These are phyloP conservation scores for Streblospio benedicti DNA, from an alignment of 1,140 invertebrate genomes.

Conservation along the genomic window DNA sequence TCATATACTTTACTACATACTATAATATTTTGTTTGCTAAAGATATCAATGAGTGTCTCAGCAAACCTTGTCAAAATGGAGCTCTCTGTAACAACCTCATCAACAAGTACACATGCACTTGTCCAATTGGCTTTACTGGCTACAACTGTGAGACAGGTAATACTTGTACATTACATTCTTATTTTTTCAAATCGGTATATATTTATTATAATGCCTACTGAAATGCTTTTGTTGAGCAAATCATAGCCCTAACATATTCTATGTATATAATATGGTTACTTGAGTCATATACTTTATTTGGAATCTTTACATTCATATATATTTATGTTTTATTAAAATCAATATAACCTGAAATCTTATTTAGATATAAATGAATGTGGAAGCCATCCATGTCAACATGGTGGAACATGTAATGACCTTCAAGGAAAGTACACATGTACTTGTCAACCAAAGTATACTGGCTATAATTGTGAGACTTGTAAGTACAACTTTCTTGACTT, in stretches of 20 bases:
- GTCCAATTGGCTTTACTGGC: conserved; percentile 9
- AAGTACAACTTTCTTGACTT: too few relatives aligned
- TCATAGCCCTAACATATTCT: too few relatives aligned
- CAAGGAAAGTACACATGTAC: conserved; percentile 10
- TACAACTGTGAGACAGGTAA: conserved; percentile 14
- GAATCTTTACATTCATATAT: too few relatives aligned
- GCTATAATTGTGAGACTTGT: conserved; percentile 11
- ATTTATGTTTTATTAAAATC: too few relatives aligned
- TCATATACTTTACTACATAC: too few relatives aligned
- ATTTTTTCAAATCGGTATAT: too few relatives aligned
- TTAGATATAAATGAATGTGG: conserved; percentile 13
- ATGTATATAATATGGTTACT: too few relatives aligned
- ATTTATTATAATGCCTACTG: too few relatives aligned
- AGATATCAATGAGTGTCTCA: conserved; percentile 10
- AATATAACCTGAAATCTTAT: background rate
- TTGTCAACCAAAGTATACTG: conserved; percentile 9
- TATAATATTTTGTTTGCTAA: too few relatives aligned
- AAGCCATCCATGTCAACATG: conserved; percentile 11
- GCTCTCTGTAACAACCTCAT: conserved; percentile 7
- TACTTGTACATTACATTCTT: too few relatives aligned
- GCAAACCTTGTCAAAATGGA: background rate
- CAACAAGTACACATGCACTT: conserved; percentile 12
- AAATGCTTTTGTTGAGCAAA: too few relatives aligned
- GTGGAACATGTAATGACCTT: conserved; percentile 6
- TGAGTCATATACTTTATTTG: too few relatives aligned